Conservation (phyloP, 2,113 vertebrate species). For the Chaenogobius annularis region DNA sequence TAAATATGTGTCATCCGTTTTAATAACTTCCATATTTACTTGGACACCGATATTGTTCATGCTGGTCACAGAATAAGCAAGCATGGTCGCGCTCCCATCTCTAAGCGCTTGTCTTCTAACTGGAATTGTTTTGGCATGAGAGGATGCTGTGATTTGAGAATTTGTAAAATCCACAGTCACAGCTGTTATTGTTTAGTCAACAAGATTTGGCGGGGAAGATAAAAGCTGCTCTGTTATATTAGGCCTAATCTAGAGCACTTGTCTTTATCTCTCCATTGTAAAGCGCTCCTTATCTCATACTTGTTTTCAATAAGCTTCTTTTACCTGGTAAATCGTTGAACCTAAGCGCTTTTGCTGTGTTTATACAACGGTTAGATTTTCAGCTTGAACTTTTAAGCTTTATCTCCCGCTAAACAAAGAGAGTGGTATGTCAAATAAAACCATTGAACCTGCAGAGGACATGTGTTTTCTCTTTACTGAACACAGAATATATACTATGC, state of each 20-base stretch:
- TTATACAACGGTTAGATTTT: slow-evolving; percentile 36
- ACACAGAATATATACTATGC: not conserved
- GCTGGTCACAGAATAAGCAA: slow-evolving; percentile 25
- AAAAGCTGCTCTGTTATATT: slow-evolving; percentile 36
- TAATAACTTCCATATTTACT: not conserved
- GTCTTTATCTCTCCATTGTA: slow-evolving; percentile 40
- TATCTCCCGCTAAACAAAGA: not conserved
- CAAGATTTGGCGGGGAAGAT: slow-evolving; percentile 21
- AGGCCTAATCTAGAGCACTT: slow-evolving; percentile 41
- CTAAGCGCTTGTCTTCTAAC: slow-evolving; percentile 46
- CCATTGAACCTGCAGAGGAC: not conserved
- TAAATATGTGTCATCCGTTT: not conserved
- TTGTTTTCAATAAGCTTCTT: slow-evolving; percentile 52
- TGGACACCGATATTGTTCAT: slow-evolving; percentile 12
- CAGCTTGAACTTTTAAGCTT: slow-evolving; percentile 23
- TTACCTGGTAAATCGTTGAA: slow-evolving; percentile 18
- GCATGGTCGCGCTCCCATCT: slow-evolving; percentile 24
- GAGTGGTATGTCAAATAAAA: not conserved
- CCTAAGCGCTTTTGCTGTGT: slow-evolving; percentile 18
- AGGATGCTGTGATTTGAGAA: slow-evolving; percentile 17
- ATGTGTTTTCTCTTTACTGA: no score
- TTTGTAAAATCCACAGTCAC: slow-evolving; percentile 36
- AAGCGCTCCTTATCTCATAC: slow-evolving; percentile 40
- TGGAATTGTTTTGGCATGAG: slow-evolving; percentile 43
- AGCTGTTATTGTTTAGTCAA: slow-evolving; percentile 52